phyloP scores from a whole-genome alignment of 2,888 invertebrate species.

The Temnothorax rugatulus region DNA sequence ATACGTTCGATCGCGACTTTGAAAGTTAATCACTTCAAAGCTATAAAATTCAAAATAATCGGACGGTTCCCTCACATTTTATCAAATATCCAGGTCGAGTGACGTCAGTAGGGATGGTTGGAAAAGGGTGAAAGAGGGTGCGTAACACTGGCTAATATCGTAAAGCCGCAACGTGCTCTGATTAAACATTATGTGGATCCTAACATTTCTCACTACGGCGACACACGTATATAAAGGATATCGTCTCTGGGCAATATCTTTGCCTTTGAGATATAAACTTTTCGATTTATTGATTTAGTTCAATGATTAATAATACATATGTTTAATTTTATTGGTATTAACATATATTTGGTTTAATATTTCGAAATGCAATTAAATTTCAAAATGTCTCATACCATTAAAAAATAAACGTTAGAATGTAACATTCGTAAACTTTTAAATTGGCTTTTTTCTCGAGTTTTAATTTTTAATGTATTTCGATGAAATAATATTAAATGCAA shows the following conservation, averaged over 20 bases:
- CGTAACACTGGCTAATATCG: conserved; percentile 83
- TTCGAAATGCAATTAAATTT: background rate
- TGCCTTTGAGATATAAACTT: background rate
- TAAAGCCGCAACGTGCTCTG: conserved; percentile 86
- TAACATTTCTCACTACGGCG: conserved; percentile 79
- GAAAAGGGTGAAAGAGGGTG: conserved; percentile 71
- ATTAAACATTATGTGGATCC: conserved; percentile 85
- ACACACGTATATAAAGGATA: background rate
- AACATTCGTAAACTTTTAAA: background rate
- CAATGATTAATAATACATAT: background rate
- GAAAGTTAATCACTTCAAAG: conserved; percentile 63
- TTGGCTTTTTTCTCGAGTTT: background rate
- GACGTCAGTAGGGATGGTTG: conserved; percentile 57
- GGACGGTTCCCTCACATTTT: conserved; percentile 33
- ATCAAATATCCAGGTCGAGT: conserved; percentile 9
- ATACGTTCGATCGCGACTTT: conserved; percentile 44
- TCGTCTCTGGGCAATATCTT: background rate
- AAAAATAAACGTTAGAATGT: background rate
- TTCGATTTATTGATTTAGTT: background rate
- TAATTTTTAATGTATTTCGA: background rate
- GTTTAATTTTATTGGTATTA: background rate
- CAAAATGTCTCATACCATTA: background rate
- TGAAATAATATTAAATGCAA: background rate
- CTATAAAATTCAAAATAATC: conserved; percentile 66
- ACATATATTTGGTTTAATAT: background rate